Base-by-base conservation (phyloP, 2,797 vertebrate genomes). In the Babyrousa celebensis region DNA sequence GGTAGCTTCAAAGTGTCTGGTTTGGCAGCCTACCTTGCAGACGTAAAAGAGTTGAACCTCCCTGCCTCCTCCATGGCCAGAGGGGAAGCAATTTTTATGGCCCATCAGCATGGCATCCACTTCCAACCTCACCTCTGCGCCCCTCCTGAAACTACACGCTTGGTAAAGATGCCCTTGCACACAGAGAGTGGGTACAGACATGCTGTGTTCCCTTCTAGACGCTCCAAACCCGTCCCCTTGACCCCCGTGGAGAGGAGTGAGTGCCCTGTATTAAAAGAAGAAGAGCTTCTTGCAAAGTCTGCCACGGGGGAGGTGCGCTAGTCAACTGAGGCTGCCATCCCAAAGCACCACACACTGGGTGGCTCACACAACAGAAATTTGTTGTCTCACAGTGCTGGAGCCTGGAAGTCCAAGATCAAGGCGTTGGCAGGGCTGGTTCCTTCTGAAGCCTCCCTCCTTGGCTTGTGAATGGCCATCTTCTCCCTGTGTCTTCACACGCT, bases 211-310 rank as follows among this genome's bases (percentile, higher is more conserved):
- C 63, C 36, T 18, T 21, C 82, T 43, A 52, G 48, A 29, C 11
- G 29, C 75, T 18, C 67, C 72, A 54, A 27, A 25, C 52, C 36
- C 8, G 20, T 52, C n/a, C 72, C 67, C 40, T 0, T 0, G 25
- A 18, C 74, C 92, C 23, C 5, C 3, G 6, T 36, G 27, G 25
- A n/a, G 25, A 70, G 32, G 2, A 14, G 2, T 6, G 9, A 11
- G 12, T 7, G 3, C 29, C 79, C 0, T 1, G 60, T 14, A 14
- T 43, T 72, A 27, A 36, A 20, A 12, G 18, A 58, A 36, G 65
- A 86, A 62, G 58, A n/a, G 0, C 56, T 91, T 95, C 78, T 54
- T 75, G 70, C 58, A 75, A 92, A 80, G 82, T 40, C 70, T 20
- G 68, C 83, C 27, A 1, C 29, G 68, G 6, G 25, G 17, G 12